Evolutionary conservation across 2,797 vertebrate genomes (phyloP), one percentile per base, ranked within the genome.

Genomic region (Crenuchus spilurus): DNA sequence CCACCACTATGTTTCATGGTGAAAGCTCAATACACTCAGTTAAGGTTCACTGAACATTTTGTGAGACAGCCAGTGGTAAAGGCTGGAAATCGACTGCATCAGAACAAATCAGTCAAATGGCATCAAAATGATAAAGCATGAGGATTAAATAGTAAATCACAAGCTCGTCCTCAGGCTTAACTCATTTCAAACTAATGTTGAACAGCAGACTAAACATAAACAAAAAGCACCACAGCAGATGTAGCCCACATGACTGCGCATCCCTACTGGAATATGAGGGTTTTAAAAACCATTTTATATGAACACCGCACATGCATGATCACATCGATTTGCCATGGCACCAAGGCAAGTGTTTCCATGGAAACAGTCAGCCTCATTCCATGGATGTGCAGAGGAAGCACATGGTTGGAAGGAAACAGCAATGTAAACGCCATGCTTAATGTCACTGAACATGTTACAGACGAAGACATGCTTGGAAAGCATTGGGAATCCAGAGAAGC

Each of bases 311-410:
- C 76, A 74, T 76, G 80, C 80, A 76, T 42, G 70, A 68, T 57
- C 76, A 85, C 78, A 85, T 84, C 30, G 61, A 88, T 84, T 72
- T 72, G 67, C 84, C 80, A 81, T 67, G 74, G 77, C 79, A 84
- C 85, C 80, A 80, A 49, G 61, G 76, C 75, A 81, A 81, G 51
- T 33, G 87, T 92, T 87, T 89, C 84, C 89, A 92, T 91, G 87
- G 92, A 90, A 90, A 92, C 90, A 89, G 82, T 84, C 70, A 61
- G 72, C 26, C 70, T 54, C 80, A 83, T 33, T 84, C 77, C 81
- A 81, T 76, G 61, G 49, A 69, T 51, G 44, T 70, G 67, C 14
- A 73, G 72, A 63, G 78, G 68, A 84, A 61, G 58, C 64, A 67
- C 30, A 65, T 58, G 67, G 72, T 26, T 60, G 57, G 22, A 33